Percentiles rank a stretch among this genome's conserved stretches.
These are phyloP conservation scores for Drosophila tsacasi DNA, from an alignment of 1,140 invertebrate species.

Conservation along the genomic window DNA sequence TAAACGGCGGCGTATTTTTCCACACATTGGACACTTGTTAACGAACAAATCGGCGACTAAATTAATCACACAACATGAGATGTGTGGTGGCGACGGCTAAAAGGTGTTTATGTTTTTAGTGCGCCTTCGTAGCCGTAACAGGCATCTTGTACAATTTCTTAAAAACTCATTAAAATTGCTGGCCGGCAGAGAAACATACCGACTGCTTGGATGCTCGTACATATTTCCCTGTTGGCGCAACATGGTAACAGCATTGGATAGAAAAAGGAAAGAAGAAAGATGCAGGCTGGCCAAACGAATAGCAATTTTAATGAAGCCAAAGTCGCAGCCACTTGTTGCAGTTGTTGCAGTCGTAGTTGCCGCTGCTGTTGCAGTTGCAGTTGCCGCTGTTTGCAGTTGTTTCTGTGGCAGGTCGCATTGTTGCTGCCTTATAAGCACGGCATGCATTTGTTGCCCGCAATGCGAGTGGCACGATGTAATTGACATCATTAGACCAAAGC, in stretches of 20 bases:
- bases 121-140: constrained; percentile 46
- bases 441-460: constrained; percentile 77
- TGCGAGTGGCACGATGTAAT: constrained; percentile 81
- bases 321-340: constrained; percentile 54
- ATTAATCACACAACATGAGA: constrained; percentile 63
- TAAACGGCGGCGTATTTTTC: constrained; percentile 37
- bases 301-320: constrained; percentile 78
- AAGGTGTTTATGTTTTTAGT: constrained; percentile 38
- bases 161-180: constrained; percentile 78
- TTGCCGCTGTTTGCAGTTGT: constrained; percentile 38
- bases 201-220: constrained; percentile 5
- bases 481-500: constrained; percentile 82
- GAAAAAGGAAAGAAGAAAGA: constrained; percentile 58
- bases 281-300: constrained; percentile 69
- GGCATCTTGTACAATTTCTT: constrained; percentile 73
- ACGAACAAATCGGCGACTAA: constrained; percentile 60
- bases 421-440: constrained; percentile 76
- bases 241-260: constrained; percentile 40
- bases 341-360: constrained; percentile 44
- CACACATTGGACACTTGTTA: constrained; percentile 54
- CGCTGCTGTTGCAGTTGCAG: constrained; percentile 33
- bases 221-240: constrained; percentile 47
- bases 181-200: constrained; percentile 36
- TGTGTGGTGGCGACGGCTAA: constrained; percentile 45
- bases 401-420: constrained; percentile 58